phyloP scores from a whole-genome alignment of 2,113 vertebrate species.

The Calyptomena viridis region DNA sequence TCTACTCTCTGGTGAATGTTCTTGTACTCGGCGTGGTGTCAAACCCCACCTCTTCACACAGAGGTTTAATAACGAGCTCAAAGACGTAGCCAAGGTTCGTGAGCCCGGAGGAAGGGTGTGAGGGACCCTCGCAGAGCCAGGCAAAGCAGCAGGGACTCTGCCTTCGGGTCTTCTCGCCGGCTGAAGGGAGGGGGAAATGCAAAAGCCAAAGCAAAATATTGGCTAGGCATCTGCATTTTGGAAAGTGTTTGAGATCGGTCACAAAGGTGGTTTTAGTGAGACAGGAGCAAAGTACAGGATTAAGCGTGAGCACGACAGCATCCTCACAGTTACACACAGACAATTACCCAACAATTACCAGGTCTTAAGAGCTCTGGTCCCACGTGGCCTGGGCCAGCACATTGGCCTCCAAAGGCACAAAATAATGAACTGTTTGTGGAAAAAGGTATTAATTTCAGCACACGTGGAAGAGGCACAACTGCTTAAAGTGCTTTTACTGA shows the following conservation, averaged over 20 bases:
- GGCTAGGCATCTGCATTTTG: not conserved
- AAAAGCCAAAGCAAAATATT: not conserved
- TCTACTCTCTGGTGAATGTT: not conserved
- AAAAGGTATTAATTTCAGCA: constrained; percentile 35
- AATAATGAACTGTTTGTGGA: constrained; percentile 21
- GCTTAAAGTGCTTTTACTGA: constrained; percentile 14
- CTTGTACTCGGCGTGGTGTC: not conserved
- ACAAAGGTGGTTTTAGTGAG: not conserved
- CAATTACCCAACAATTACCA: constrained; percentile 31
- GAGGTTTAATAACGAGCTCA: not conserved
- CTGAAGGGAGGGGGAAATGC: not conserved
- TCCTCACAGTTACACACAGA: not conserved
- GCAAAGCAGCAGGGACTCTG: not conserved
- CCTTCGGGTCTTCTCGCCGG: accelerated
- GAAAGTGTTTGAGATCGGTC: not conserved
- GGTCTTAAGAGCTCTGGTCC: constrained; percentile 22
- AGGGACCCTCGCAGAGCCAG: not conserved
- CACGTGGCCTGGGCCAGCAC: not conserved
- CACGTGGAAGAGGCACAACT: not conserved
- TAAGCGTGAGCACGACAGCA: not conserved
- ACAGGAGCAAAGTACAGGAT: not conserved
- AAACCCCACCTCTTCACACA: not conserved
- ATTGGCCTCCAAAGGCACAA: not conserved
- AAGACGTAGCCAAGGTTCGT: not conserved
- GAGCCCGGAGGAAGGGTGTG: not conserved